phyloP scores from a whole-genome alignment of 2,797 vertebrate species.

The Myripristis jacobus region DNA sequence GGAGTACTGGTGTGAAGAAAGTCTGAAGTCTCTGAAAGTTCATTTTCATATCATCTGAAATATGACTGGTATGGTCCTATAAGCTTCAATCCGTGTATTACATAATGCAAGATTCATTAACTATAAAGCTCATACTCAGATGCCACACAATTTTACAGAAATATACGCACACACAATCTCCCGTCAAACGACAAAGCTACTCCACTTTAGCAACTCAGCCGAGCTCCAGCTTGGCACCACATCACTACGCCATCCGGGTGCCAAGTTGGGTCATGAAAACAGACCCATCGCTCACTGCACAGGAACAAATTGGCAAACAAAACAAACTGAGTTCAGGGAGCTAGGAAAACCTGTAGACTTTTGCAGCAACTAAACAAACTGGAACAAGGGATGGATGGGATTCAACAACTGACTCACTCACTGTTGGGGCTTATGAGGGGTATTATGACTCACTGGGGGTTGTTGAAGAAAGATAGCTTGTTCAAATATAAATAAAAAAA shows the following conservation, averaged over 20 bases:
- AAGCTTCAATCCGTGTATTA: too few species aligned
- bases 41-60: too few species aligned
- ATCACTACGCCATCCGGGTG: not conserved
- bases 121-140: too few species aligned
- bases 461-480: slow-evolving; percentile 36
- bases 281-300: slow-evolving; percentile 4
- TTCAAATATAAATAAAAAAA: slow-evolving; percentile 25
- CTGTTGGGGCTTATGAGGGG: slow-evolving; percentile 29
- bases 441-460: slow-evolving; percentile 61
- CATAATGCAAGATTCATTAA: too few species aligned
- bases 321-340: slow-evolving; percentile 23
- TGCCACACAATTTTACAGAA: too few species aligned
- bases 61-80: too few species aligned
- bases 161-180: not conserved
- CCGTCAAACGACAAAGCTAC: not conserved
- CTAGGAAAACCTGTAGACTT: slow-evolving; percentile 16
- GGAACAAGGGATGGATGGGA: slow-evolving; percentile 70
- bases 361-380: slow-evolving; percentile 32
- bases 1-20: too few species aligned
- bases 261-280: slow-evolving; percentile 13
- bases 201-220: not conserved
- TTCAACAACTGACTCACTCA: slow-evolving; percentile 67
- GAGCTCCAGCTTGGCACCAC: slow-evolving; percentile 2
- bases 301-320: slow-evolving; percentile 15
- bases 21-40: too few species aligned